A percentile compares a stretch with the other conserved stretches of the same genome.
Conservation (phyloP, 2,113 vertebrate species). For the Cranoglanis bouderius region DNA sequence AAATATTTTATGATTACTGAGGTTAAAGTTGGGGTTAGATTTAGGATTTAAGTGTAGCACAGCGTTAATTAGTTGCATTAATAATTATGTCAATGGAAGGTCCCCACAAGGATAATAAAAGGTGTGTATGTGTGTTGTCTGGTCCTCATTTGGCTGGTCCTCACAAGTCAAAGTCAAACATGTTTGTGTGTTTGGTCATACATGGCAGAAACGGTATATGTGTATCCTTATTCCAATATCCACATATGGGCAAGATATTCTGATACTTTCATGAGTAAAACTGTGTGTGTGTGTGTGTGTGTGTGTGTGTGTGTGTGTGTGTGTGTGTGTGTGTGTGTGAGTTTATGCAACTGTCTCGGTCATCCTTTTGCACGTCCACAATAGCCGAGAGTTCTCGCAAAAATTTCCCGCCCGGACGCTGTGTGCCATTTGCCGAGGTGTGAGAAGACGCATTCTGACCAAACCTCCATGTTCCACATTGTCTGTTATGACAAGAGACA, state of each 20-base stretch:
- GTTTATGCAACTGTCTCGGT: not conserved
- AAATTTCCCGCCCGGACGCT: not conserved
- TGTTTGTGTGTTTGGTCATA: not conserved
- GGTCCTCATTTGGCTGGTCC: not conserved
- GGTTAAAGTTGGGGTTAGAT: not conserved
- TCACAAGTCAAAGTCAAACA: not conserved
- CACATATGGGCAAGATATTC: constrained; percentile 1
- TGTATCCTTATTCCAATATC: not conserved
- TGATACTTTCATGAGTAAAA: not conserved
- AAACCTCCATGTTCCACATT: constrained; percentile 35
- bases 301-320: constrained; percentile 11
- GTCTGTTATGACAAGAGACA: constrained; percentile 56
- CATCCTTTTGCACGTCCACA: not conserved
- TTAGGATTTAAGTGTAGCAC: not conserved
- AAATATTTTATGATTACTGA: not conserved
- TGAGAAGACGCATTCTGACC: constrained; percentile 37
- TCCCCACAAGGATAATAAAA: not conserved
- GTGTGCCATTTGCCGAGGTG: constrained; percentile 29
- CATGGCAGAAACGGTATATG: not conserved
- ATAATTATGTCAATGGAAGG: not conserved
- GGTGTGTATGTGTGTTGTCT: not conserved
- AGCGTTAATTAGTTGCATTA: not conserved
- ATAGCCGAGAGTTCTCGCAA: not conserved
- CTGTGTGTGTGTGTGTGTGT: constrained; percentile 13
- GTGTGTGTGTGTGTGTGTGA: constrained; percentile 6